Evolutionary conservation across 2,797 vertebrate species (phyloP), one percentile per base, ranked within the genome.

Genomic region (Poeciliopsis presidionis): DNA sequence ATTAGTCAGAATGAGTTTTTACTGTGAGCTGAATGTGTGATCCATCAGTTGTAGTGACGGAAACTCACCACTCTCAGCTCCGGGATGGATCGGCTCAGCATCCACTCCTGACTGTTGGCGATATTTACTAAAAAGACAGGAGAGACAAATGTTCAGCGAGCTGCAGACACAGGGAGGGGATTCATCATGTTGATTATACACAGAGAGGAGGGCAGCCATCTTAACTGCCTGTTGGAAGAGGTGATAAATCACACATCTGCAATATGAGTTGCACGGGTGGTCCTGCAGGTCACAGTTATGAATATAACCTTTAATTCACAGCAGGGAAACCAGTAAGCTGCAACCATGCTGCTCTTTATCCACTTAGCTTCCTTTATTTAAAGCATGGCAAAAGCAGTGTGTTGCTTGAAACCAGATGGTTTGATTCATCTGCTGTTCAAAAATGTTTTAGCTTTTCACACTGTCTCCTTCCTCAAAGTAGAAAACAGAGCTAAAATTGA

Each of bases 81-180:
- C 0, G 97, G 97, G 92, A 99, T 86, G 18, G 97, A 94, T 90
- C 97, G 96, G 84, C 95, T 95, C 86, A 99, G 91, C 25, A 96
- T 97, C 98, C 98, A 99, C 94, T 99, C 98, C 91, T 99, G 98
- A 90, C 97, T 99, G 94, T 97, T 98, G 87, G 95, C 94, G 86
- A 97, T 95, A 63, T 97, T 96, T 84, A 97, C 98, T 99, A 33
- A 2, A 75, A 61, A 87, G 70, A 84, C 20, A 84, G 74, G 87
- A 86, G 82, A 86, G 74, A 90, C 51, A 82, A 67, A 84, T 41
- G 72, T 76, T 82, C 80, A 90, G 83, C 1, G 53, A 87, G 30
- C 71, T 59, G 72, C 71, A 78, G 39, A 73, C 33, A 51, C 33
- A 43, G 43, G 72, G 33, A 49, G 6, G 63, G 75, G 53, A 86